These are phyloP conservation scores for Cryptocephalus primarius DNA, from an alignment of 2,888 invertebrate species.

Conservation along the genomic window DNA sequence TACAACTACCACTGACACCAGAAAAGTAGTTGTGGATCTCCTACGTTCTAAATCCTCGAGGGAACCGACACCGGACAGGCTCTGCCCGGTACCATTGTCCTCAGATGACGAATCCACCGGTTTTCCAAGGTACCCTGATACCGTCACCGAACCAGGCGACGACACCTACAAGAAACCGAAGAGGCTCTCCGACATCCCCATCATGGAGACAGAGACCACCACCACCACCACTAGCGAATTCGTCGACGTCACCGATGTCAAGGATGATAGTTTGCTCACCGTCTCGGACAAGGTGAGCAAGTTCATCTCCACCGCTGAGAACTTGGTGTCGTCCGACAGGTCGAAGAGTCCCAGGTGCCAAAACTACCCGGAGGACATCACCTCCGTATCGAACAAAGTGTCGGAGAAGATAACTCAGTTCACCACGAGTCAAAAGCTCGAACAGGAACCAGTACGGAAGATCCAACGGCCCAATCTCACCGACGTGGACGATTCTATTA, in stretches of 20 bases:
- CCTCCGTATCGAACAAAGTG: slow-evolving; percentile 37
- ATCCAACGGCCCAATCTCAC: slow-evolving; percentile 34
- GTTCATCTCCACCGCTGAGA: slow-evolving; percentile 46
- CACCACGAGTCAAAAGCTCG: slow-evolving; percentile 18
- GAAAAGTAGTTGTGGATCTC: slow-evolving; percentile 55
- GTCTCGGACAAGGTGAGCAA: slow-evolving; percentile 61
- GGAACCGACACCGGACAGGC: slow-evolving; percentile 62
- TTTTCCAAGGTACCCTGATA: slow-evolving; percentile 61
- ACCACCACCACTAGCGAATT: slow-evolving; percentile 41
- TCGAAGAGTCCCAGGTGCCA: slow-evolving; percentile 29
- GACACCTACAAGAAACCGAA: slow-evolving; percentile 37
- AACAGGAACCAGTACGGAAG: slow-evolving; percentile 30
- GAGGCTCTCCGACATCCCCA: slow-evolving; percentile 40
- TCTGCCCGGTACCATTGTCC: slow-evolving; percentile 55
- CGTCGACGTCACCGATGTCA: slow-evolving; percentile 43
- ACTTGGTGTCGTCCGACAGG: slow-evolving; percentile 24
- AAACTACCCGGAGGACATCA: slow-evolving; percentile 29
- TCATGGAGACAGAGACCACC: slow-evolving; percentile 49
- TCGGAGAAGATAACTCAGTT: slow-evolving; percentile 45
- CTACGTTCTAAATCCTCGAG: slow-evolving; percentile 64
- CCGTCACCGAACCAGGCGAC: slow-evolving; percentile 65
- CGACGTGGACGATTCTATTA: slow-evolving; percentile 21
- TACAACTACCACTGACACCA: slow-evolving; percentile 41
- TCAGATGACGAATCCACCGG: slow-evolving; percentile 43
- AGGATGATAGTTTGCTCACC: slow-evolving; percentile 52